Conservation (phyloP, 2,888 invertebrate genomes). For the Carpatolechia fugitivella region DNA sequence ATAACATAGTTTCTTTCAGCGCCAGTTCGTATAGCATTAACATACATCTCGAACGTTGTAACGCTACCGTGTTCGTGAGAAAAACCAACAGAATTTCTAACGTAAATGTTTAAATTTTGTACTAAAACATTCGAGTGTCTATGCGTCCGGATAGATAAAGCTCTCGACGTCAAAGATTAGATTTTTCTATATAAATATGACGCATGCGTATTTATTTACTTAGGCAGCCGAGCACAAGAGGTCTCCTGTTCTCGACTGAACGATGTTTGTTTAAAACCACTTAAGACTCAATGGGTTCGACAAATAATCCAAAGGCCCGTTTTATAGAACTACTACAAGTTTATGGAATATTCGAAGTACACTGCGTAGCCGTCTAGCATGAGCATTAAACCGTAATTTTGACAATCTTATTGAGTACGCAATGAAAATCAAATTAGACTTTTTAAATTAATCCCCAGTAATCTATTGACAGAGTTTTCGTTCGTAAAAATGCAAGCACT, state of each 20-base stretch:
- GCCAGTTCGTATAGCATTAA: constrained; percentile 2
- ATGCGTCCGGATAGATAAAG: constrained; percentile 64
- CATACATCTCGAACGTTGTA: background rate
- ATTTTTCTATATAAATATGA: constrained; percentile 62
- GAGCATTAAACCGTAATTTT: too few relatives aligned
- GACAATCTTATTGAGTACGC: too few relatives aligned
- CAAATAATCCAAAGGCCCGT: constrained; percentile 39
- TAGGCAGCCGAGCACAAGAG: constrained; percentile 52
- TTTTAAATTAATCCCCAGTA: too few relatives aligned
- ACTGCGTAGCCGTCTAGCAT: too few relatives aligned
- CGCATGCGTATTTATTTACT: constrained; percentile 47
- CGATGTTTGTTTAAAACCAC: constrained; percentile 72
- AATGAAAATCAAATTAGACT: too few relatives aligned
- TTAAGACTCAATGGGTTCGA: constrained; percentile 57
- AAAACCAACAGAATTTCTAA: constrained; percentile 48
- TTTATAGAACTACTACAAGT: too few relatives aligned
- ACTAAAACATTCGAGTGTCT: constrained; percentile 38
- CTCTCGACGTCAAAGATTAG: constrained; percentile 59
- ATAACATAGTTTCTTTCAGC: constrained; percentile 16
- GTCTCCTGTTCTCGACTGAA: constrained; percentile 55
- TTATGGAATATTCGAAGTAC: too few relatives aligned
- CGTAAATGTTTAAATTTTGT: constrained; percentile 43
- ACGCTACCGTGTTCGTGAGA: constrained; percentile 46
- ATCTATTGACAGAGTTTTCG: constrained; percentile 35
- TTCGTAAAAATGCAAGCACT: constrained; percentile 34